Conservation (phyloP, 2,113 vertebrate species). For the Siphamia tubifer region DNA sequence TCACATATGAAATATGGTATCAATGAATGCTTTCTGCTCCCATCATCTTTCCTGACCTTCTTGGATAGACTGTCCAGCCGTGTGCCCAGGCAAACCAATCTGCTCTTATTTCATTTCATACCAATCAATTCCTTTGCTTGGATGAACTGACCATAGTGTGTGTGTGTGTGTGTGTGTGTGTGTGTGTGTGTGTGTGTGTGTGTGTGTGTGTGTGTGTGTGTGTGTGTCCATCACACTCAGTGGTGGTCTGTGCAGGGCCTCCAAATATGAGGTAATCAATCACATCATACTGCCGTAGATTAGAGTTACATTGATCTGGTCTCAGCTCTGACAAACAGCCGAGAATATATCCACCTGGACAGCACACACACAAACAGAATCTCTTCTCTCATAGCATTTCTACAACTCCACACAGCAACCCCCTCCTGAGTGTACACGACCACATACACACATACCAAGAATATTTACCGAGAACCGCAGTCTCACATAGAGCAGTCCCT, state of each 20-base stretch:
- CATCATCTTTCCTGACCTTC: constrained; percentile 61
- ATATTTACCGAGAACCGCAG: constrained; percentile 68
- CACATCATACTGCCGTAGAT: constrained; percentile 67
- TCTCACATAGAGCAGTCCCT: constrained; percentile 61
- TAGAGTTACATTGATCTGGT: constrained; percentile 71
- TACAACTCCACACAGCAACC: constrained; percentile 20
- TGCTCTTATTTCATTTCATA: constrained; percentile 64
- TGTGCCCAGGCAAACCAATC: constrained; percentile 58
- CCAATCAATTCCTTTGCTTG: constrained; percentile 55
- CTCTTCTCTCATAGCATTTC: constrained; percentile 44
- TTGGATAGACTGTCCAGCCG: constrained; percentile 34
- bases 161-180: constrained; percentile 5
- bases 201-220: too few species aligned
- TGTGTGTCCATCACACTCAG: constrained; percentile 23
- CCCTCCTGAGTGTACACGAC: constrained; percentile 37
- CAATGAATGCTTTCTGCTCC: constrained; percentile 59
- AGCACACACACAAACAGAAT: constrained; percentile 10
- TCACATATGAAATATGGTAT: constrained; percentile 58
- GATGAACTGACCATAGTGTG: constrained; percentile 40
- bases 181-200: too few species aligned
- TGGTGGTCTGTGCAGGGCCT: constrained; percentile 45
- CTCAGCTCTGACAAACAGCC: constrained; percentile 65
- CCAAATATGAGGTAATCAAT: constrained; percentile 74
- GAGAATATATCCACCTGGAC: constrained; percentile 64
- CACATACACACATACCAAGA: constrained; percentile 65